Evolutionary conservation across 2,113 vertebrate species (phyloP), one percentile per base, ranked within the genome.

Genomic region (Excalfactoria chinensis): DNA sequence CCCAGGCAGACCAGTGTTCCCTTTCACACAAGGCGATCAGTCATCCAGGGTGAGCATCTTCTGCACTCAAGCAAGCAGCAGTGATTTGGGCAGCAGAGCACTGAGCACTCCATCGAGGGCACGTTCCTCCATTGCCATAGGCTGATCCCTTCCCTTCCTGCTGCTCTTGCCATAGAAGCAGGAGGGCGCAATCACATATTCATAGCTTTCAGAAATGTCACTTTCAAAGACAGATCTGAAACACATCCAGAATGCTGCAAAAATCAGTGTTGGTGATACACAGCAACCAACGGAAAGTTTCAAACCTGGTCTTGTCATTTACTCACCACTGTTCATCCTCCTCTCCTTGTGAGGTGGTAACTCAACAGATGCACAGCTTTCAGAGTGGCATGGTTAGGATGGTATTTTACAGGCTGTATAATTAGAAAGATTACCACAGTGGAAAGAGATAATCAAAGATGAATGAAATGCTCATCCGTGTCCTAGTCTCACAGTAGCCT

Each of bases 31-130:
- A 67, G 43, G 17, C 19, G 13, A 44, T 13, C 41, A 80, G 48
- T 10, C 44, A 64, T 4, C 0, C 0, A 62, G 6, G 19, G 16
- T 1, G 2, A 77, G 23, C 30, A 86, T 34, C 55, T 34, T 55
- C 19, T 34, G 34, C 72, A 55, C 59, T 35, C 15, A 41, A 68
- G 48, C 18, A 51, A 70, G 21, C 0, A 62, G 13, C 0, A 2
- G 16, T 9, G 22, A 44, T 62, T 5, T 32, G 30, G 86, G 70
- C 0, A 5, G 53, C 67, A 84, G 30, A 82, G 49, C 40, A 64
- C 19, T n/a, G 21, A 41, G n/a, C 9, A 21, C 20, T 76, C 55
- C 62, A 32, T 0, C 0, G 19, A 56, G 19, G 11, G 5, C 44
- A 84, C 0, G 15, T 32, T 34, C 41, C 75, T 82, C 62, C 74